These are phyloP conservation scores for Ophiothrix spiculata DNA, from an alignment of 35 echinoderm and acorn worm genomes.

Conservation along the genomic window DNA sequence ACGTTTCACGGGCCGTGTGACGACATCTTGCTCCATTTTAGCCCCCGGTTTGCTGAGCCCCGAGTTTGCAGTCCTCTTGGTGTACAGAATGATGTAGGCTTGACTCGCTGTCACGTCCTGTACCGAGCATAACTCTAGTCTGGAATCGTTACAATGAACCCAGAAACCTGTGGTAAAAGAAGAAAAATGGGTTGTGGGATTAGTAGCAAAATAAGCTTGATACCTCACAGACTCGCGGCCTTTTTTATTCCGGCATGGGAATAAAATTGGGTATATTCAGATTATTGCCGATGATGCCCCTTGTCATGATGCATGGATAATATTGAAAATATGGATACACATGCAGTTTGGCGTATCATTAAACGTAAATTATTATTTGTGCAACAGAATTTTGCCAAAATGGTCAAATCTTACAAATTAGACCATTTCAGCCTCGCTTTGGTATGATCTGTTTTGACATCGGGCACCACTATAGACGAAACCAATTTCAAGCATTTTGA, in stretches of 20 bases:
- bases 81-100: constrained; percentile 97
- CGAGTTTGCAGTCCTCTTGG: constrained; percentile 62
- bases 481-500: too few species aligned
- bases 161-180: constrained; percentile 55
- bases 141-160: constrained; percentile 89
- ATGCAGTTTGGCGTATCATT: neutral
- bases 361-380: neutral
- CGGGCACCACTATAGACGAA: too few species aligned
- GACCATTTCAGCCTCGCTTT: too few species aligned
- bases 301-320: neutral
- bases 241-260: neutral
- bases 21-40: neutral
- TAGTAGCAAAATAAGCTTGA: too few species aligned
- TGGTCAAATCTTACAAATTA: too few species aligned
- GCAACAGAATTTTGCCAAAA: too few species aligned
- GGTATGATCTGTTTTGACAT: too few species aligned
- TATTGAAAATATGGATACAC: neutral
- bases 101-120: constrained; percentile 82
- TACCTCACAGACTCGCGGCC: neutral
- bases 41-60: neutral
- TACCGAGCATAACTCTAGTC: constrained; percentile 84
- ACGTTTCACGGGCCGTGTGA: neutral
- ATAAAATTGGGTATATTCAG: neutral
- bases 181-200: neutral
- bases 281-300: neutral